These are phyloP conservation scores for Gymnosoma rotundatum DNA, from an alignment of 2,888 invertebrate species.

Conservation along the genomic window DNA sequence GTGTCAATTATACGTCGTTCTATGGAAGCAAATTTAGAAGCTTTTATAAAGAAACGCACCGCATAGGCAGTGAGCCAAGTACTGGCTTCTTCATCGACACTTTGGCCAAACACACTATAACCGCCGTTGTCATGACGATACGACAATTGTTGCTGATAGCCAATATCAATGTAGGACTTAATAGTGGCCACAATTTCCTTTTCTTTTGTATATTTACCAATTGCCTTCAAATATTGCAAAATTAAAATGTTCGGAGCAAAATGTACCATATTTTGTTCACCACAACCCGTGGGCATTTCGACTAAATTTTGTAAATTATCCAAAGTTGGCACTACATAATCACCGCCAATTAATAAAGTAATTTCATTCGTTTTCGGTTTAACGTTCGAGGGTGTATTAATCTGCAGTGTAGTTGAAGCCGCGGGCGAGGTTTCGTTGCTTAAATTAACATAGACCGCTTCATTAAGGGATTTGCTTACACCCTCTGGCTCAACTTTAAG, in stretches of 20 bases:
- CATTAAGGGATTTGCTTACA: constrained; percentile 82
- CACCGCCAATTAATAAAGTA: constrained; percentile 82
- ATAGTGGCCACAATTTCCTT: constrained; percentile 72
- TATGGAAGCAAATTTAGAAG: constrained; percentile 85
- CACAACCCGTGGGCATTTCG: constrained; percentile 84
- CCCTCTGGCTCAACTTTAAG: constrained; percentile 88
- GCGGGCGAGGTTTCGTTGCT: too few species aligned
- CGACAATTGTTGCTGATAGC: constrained; percentile 89
- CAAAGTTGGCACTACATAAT: constrained; percentile 29
- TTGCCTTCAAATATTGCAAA: constrained; percentile 74
- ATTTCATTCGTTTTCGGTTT: constrained; percentile 80
- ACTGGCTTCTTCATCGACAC: constrained; percentile 85
- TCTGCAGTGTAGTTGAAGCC: constrained; percentile 69
- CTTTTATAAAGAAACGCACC: constrained; percentile 89
- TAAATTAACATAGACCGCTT: constrained; percentile 13
- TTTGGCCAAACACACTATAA: constrained; percentile 88
- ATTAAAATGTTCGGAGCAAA: constrained; percentile 85
- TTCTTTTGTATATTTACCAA: constrained; percentile 77
- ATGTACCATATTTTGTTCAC: constrained; percentile 88
- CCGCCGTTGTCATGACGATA: constrained; percentile 88
- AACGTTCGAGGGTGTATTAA: constrained; percentile 87
- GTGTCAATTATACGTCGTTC: constrained; percentile 86
- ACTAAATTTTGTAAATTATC: constrained; percentile 37
- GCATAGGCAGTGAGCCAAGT: constrained; percentile 93
- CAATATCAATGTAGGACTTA: constrained; percentile 81